A percentile compares a stretch with the other conserved stretches of the same genome.
Evolutionary conservation across 1,140 invertebrate genomes (phyloP).

Genomic region (Zaprionus capensis): DNA sequence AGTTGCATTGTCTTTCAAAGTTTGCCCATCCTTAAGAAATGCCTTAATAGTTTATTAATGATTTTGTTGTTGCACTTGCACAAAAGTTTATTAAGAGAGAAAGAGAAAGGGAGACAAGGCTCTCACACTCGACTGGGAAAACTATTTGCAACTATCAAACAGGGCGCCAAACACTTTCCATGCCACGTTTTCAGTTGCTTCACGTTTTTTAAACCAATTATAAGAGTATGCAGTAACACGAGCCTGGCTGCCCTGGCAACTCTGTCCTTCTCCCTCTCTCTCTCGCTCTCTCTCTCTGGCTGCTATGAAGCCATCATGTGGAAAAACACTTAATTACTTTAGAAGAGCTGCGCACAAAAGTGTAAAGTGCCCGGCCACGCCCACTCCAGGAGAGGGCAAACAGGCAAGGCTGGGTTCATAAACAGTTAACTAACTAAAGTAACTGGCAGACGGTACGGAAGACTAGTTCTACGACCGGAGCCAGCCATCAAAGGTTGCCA

Average conservation of each 20-base stretch:
- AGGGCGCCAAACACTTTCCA: slow-evolving; percentile 69
- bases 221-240: slow-evolving; percentile 70
- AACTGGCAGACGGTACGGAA: slow-evolving; percentile 52
- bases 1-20: slow-evolving; percentile 60
- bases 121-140: slow-evolving; percentile 12
- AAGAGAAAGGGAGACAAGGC: slow-evolving; percentile 32
- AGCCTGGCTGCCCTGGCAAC: slow-evolving; percentile 52
- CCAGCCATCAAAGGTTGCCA: slow-evolving; percentile 67
- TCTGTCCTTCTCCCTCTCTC: slow-evolving; percentile 7
- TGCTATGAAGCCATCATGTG: slow-evolving; percentile 79
- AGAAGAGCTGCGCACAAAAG: slow-evolving; percentile 79
- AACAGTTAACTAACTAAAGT: slow-evolving; percentile 82
- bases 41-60: slow-evolving; percentile 82
- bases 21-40: slow-evolving; percentile 53
- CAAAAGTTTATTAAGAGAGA: slow-evolving; percentile 72
- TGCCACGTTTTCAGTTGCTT: slow-evolving; percentile 51
- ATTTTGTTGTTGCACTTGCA: slow-evolving; percentile 48
- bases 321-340: slow-evolving; percentile 83
- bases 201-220: slow-evolving; percentile 78
- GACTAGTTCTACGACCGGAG: slow-evolving; percentile 21
- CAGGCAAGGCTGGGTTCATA: slow-evolving; percentile 52
- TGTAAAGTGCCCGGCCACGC: slow-evolving; percentile 76
- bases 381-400: slow-evolving; percentile 26
- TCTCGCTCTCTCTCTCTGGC: not conserved
- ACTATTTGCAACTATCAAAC: slow-evolving; percentile 76